Evolutionary conservation across 2,797 vertebrate species (phyloP), one percentile per base, ranked within the genome.

Genomic region (Triplophysa yarkandensis): DNA sequence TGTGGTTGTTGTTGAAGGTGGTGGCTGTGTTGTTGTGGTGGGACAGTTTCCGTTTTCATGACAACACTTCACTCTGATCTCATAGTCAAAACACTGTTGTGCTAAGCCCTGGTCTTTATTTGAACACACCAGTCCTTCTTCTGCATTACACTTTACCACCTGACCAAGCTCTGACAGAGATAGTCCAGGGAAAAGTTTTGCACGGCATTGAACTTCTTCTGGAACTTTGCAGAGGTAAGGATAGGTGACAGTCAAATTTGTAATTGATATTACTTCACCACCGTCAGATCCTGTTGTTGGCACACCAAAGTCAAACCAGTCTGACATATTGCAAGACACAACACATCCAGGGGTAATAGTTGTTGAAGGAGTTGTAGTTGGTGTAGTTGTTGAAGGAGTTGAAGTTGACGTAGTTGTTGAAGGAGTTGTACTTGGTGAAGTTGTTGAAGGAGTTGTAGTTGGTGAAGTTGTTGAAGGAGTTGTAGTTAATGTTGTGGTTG

Each of bases 221-320:
- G 66, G 66, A 21, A 27, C 44, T 54, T 14, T n/a, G 57, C 69
- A 71, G 43, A 19, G 25, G 19, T 14, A n/a, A 62, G 69, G 11
- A 65, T n/a, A 65, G 9, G 16, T 39, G 6, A 25, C 16, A 39
- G 21, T n/a, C n/a, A 44, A 6, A 2, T 44, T n/a, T 17, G 16
- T 2, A 44, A 44, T 44, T 44, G 43, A 10, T n/a, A 44, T 44
- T n/a, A 0, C 61, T 14, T 71, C 30, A 13, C 68, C 82, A 39
- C 82, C 83, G 8, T 79, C 14, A 43, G 62, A 74, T 16, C 78
- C 82, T 32, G 46, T 0, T 43, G 82, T 81, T 17, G 81, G 74
- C 1, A 52, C 28, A 4, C 75, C 77, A 11, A 77, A 13, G 77
- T 78, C 77, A 0, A 80, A 72, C 83, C 82, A 86, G 0, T 67